Evolutionary conservation across 2,888 invertebrate genomes (phyloP), one percentile per base, ranked within the genome.

Genomic region (Philhelius pedissequus): DNA sequence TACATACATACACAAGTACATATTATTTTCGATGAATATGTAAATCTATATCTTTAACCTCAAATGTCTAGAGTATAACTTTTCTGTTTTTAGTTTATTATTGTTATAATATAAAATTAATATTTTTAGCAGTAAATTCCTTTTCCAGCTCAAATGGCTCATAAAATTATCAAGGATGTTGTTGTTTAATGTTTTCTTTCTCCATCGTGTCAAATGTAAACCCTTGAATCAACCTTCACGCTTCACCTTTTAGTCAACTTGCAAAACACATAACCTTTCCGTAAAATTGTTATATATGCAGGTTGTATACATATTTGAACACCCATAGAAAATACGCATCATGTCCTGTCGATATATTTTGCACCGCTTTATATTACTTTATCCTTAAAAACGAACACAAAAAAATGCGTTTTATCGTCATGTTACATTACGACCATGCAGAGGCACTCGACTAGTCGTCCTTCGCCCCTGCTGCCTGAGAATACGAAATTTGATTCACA

Each of bases 401-500:
- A n/a, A n/a, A n/a, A 64, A 64, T 48, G 32, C 45, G 32, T 48
- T 48, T 13, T 15, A 15, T 60, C 40, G 38, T 40, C 60, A 32
- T 64, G 64, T 64, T 64, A 18, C 64, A 64, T 20, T 56, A 54
- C 11, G 35, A 30, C 13, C 20, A 56, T 35, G 20, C 15, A 56
- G 13, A 27, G 15, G 15, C 6, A 27, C 40, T 52, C n/a, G 9
- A 54, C 18, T 58, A 64, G 32, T 62, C 20, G 62, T n/a, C 43
- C 45, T 62, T 62, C 48, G 15, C 30, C 48, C 22, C 20, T 20
- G 45, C 20, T 20, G 45, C 40, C 20, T 32, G 48, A 68, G 20
- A 62, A 54, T 56, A 50, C 48, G 48, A 20, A 68, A 68, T 62
- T 62, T 58, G 50, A 77, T 60, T 68, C 62, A 64, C 27, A 60